Conservation (phyloP, 2,797 vertebrate species). For the Choloepus didactylus region DNA sequence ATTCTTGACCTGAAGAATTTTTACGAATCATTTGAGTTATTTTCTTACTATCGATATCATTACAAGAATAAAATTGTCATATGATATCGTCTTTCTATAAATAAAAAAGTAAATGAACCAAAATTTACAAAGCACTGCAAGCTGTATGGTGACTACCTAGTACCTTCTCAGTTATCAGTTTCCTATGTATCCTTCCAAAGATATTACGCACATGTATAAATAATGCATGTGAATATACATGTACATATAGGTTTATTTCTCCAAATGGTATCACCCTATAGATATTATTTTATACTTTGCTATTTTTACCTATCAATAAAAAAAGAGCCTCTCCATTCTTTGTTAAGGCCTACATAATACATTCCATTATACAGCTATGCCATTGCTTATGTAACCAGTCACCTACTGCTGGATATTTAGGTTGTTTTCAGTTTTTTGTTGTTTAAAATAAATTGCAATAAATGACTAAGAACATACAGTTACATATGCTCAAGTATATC, state of each 20-base stretch:
- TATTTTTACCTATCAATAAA: slow-evolving; percentile 5
- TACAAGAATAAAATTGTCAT: slow-evolving; percentile 48
- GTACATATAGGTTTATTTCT: neutral
- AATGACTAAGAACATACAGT: slow-evolving; percentile 4
- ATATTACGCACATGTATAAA: neutral
- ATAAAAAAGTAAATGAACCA: slow-evolving; percentile 31
- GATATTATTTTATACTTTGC: neutral
- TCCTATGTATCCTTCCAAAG: neutral
- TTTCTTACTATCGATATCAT: slow-evolving; percentile 44
- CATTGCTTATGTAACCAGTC: neutral
- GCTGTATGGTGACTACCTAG: neutral
- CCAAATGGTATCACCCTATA: neutral
- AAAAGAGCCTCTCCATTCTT: neutral
- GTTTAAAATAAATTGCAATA: slow-evolving; percentile 12
- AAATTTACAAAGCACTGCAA: neutral
- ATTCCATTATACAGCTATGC: neutral
- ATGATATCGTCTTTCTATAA: slow-evolving; percentile 49
- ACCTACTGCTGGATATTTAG: neutral
- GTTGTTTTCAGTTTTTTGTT: slow-evolving; percentile 11
- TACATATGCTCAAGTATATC: neutral
- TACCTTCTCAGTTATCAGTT: neutral
- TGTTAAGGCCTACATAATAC: neutral
- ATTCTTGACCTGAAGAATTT: neutral
- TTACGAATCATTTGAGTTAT: slow-evolving; percentile 45
- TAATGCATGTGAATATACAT: neutral